Evolutionary conservation across 2,797 vertebrate genomes (phyloP).

Genomic region (Phoeniculus purpureus): DNA sequence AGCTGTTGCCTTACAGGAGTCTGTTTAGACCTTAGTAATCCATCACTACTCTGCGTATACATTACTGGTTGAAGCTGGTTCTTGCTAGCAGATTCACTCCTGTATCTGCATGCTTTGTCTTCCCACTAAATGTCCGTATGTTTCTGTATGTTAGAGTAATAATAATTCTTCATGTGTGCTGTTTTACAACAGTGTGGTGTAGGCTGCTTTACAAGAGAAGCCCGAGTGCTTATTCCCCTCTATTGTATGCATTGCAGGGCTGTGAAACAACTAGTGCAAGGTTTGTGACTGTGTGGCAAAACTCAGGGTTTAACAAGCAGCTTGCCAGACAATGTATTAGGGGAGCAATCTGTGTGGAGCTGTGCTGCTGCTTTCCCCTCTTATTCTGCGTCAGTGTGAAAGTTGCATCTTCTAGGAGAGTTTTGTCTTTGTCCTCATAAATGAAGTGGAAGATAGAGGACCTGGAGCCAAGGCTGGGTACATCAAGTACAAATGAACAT

Average conservation of each 20-base stretch:
- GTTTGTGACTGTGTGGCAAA: not conserved
- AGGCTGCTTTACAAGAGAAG: not conserved
- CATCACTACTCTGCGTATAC: not conserved
- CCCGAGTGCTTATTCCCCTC: not conserved
- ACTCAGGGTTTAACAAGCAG: not conserved
- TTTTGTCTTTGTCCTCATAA: not conserved
- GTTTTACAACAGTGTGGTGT: not conserved
- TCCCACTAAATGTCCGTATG: not conserved
- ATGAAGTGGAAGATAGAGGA: not conserved
- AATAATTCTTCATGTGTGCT: accelerated
- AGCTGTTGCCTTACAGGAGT: not conserved
- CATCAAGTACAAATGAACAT: accelerated
- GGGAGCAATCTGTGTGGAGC: not conserved
- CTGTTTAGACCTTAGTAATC: not conserved
- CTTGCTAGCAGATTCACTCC: not conserved
- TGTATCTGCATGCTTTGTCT: not conserved
- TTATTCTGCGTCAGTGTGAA: not conserved
- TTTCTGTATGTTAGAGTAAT: not conserved
- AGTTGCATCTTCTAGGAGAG: not conserved
- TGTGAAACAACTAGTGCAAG: not conserved
- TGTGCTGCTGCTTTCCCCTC: not conserved
- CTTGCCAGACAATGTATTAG: not conserved
- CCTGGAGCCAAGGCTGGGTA: not conserved
- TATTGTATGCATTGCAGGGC: not conserved
- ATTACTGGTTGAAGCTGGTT: not conserved